A percentile compares a stretch with the other conserved stretches of the same genome.
phyloP scores from a whole-genome alignment of 2,113 vertebrate species.

The Rhombomys opimus region DNA sequence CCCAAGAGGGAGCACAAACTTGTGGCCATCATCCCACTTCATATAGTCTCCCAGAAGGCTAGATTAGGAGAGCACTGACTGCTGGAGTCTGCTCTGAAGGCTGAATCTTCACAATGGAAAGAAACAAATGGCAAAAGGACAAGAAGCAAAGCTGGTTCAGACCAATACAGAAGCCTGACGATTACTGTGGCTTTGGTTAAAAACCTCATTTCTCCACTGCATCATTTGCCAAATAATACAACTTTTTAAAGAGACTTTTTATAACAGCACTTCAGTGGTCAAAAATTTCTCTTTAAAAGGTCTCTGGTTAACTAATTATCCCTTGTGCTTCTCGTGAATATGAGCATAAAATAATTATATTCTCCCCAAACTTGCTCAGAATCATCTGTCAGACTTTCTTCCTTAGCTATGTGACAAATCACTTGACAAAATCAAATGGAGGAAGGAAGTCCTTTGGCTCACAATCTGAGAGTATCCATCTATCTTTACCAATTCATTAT shows the following conservation, averaged over 20 bases:
- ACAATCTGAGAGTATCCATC: not conserved
- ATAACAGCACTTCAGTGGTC: not conserved
- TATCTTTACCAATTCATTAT: not conserved
- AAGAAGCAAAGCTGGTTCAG: slow-evolving; percentile 3
- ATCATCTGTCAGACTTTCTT: not conserved
- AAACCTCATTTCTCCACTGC: not conserved
- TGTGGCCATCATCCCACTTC: slow-evolving; percentile 23
- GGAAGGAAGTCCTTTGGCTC: not conserved
- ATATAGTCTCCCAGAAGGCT: slow-evolving; percentile 30
- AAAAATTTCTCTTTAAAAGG: not conserved
- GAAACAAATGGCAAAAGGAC: slow-evolving; percentile 49
- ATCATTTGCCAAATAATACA: not conserved
- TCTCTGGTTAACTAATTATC: not conserved
- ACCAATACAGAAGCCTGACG: slow-evolving; percentile 22
- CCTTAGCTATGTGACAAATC: not conserved
- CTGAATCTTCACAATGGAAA: slow-evolving; percentile 51
- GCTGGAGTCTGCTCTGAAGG: slow-evolving; percentile 47
- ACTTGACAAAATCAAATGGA: not conserved
- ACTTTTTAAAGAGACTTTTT: not conserved
- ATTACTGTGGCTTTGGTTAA: not conserved
- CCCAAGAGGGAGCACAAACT: not conserved
- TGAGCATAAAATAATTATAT: not conserved
- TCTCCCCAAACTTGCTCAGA: not conserved
- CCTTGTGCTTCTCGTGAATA: not conserved
- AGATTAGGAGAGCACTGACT: not conserved